Conservation (phyloP, 1,140 invertebrate species). For the Sweltsa coloradensis region DNA sequence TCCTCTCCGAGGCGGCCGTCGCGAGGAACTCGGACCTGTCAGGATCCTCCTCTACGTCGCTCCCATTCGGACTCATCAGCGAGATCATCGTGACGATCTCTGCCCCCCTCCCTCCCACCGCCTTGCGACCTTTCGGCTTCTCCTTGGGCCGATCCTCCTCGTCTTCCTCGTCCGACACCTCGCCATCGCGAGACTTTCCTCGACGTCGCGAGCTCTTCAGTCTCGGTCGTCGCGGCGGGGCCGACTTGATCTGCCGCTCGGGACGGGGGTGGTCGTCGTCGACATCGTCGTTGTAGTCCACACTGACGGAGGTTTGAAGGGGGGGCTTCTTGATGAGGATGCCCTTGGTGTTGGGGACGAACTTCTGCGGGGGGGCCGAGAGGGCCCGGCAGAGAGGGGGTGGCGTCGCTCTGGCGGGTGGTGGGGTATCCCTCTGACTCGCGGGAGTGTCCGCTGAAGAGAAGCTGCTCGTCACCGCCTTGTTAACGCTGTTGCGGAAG, state of each 20-base stretch:
- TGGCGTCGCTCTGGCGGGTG: neutral
- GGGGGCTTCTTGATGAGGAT: too few relatives aligned
- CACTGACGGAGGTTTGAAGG: too few relatives aligned
- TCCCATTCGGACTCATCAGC: conserved; percentile 36
- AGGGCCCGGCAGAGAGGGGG: conserved; percentile 5
- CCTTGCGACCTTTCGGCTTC: neutral
- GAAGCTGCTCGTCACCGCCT: conserved; percentile 5
- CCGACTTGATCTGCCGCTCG: conserved; percentile 26
- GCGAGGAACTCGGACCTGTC: conserved; percentile 18
- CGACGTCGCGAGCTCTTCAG: conserved; percentile 25
- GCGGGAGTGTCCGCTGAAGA: too few relatives aligned
- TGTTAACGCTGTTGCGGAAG: conserved; percentile 8
- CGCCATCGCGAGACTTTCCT: neutral
- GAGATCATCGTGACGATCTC: conserved; percentile 44
- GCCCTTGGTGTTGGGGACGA: too few relatives aligned
- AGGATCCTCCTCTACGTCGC: conserved; percentile 33
- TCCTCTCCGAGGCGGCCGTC: neutral
- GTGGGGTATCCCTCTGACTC: too few relatives aligned
- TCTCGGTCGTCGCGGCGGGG: conserved; percentile 25
- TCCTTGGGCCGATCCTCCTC: conserved; percentile 8
- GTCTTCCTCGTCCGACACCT: conserved; percentile 16
- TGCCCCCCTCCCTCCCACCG: conserved; percentile 8
- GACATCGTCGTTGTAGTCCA: too few relatives aligned
- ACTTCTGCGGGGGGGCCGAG: conserved; percentile 5
- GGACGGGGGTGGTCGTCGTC: conserved; percentile 3